Evolutionary conservation across 2,113 vertebrate species (phyloP).

Genomic region (mouse (Mus musculus)): GRCm39 chr9:63149001-63149500

Average conservation of each 20-base stretch:
- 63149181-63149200: constrained; percentile 88
- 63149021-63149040: constrained; percentile 51
- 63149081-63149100: constrained; percentile 57
- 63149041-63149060: constrained; percentile 40
- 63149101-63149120: constrained; percentile 71
- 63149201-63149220: constrained; percentile 90
- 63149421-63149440: constrained; percentile 91
- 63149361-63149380: constrained; percentile 92
- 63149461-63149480: constrained; percentile 87
- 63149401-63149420: constrained; percentile 95
- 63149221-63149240: constrained; percentile 91
- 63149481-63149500: constrained; percentile 91
- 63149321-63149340: constrained; percentile 89
- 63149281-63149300: constrained; percentile 91
- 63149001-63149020: background rate
- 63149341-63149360: constrained; percentile 90
- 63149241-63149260: constrained; percentile 88
- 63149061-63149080: constrained; percentile 34
- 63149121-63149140: constrained; percentile 84
- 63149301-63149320: constrained; percentile 89
- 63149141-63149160: constrained; percentile 71
- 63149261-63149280: constrained; percentile 90
- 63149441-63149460: constrained; percentile 86
- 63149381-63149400: constrained; percentile 94
- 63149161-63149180: constrained; percentile 78